A percentile compares a stretch with the other conserved stretches of the same genome.
Evolutionary conservation across 2,113 vertebrate species (phyloP).

Genomic region (human): GRCh38 chr18:45498501-45499000

Average conservation of each 20-base stretch:
- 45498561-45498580: neutral
- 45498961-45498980: neutral
- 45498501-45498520: neutral
- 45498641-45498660: neutral
- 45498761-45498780: neutral
- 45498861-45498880: neutral
- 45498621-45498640: neutral
- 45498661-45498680: neutral
- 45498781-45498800: neutral
- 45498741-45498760: neutral
- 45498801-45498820: neutral
- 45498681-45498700: neutral
- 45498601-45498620: neutral
- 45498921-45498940: neutral
- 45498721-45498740: neutral
- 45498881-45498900: neutral
- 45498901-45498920: neutral
- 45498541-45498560: neutral
- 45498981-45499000: neutral
- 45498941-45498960: neutral
- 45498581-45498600: neutral
- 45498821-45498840: neutral
- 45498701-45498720: neutral
- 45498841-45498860: neutral
- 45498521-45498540: slow-evolving; percentile 6